Base-by-base conservation (phyloP, 2,113 vertebrate genomes). In the Phocoena sinus region DNA sequence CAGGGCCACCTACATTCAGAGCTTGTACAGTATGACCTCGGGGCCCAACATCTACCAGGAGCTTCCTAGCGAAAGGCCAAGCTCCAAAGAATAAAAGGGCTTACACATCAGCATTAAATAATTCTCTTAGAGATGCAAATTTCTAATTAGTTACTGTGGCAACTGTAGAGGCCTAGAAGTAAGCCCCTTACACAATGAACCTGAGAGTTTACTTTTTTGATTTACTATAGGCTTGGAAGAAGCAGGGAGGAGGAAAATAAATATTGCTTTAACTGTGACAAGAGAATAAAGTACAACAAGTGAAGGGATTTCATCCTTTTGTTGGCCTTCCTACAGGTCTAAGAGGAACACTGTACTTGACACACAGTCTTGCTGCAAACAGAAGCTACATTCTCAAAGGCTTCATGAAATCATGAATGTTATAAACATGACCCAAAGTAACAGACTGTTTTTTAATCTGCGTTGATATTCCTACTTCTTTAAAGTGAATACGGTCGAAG, bases 81-180 rank as follows among this genome's bases (percentile, higher is more conserved):
- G 98, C 98, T 98, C 96, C 95, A 97, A 98, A 98, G 98, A 98
- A 99, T 98, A 98, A 99, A 99, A 98, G 98, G 98, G 97, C 98
- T 99, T 98, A 99, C 98, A 99, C 98, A 99, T 98, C 98, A 98
- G 99, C 99, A 99, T 99, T 99, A 99, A 99, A 99, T 99, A 99
- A 99, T 99, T 99, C 98, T 98, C 98, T 98, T 99, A 98, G 98
- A 99, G 98, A 99, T 99, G 98, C 99, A 99, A 99, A 99, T 99
- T 99, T 99, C 98, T 99, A 99, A 99, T 99, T 99, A 98, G 98
- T 99, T 99, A 99, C 99, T 99, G 98, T 99, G 98, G 98, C 99
- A 99, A 99, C 98, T 98, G 97, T 98, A 98, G 98, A 98, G 98
- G 98, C 97, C 98, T 99, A 98, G 98, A 99, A 99, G 98, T 98